Conservation (phyloP, 2,888 invertebrate genomes). For the Macrophya annulata region DNA sequence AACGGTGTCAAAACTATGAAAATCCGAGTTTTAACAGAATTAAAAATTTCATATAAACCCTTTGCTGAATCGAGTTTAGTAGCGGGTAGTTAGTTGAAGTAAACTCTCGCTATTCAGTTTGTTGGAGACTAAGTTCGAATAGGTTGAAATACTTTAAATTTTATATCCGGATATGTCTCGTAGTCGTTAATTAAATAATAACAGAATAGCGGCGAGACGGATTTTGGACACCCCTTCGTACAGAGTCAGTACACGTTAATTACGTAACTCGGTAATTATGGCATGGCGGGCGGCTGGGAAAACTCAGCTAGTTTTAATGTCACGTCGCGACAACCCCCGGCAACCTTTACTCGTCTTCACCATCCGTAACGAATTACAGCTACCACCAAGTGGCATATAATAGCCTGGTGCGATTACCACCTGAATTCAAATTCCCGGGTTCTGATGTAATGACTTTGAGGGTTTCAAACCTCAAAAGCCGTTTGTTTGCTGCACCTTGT, state of each 20-base stretch:
- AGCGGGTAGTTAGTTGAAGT: no score
- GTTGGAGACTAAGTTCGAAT: not conserved
- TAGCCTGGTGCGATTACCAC: conserved; percentile 32
- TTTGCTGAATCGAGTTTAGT: not conserved
- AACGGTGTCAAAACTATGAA: conserved; percentile 14
- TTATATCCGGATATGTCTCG: not conserved
- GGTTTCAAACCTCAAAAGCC: not conserved
- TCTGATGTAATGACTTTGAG: conserved; percentile 1
- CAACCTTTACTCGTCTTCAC: conserved; percentile 15
- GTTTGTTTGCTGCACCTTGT: not conserved
- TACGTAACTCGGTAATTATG: conserved; percentile 48
- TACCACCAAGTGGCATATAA: conserved; percentile 30
- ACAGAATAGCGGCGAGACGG: not conserved
- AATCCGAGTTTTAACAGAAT: not conserved
- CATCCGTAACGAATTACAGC: conserved; percentile 42
- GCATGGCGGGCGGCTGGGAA: conserved; percentile 21
- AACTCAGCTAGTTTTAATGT: conserved; percentile 51
- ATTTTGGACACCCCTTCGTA: not conserved
- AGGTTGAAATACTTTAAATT: conserved; percentile 13
- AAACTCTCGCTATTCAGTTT: not conserved
- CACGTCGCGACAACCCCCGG: conserved; percentile 7
- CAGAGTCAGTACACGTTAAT: conserved; percentile 11
- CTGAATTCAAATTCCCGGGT: conserved; percentile 33
- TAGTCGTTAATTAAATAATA: not conserved
- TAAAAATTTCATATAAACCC: not conserved